Conservation (phyloP, 2,888 invertebrate genomes). For the Strigamia crassipes region DNA sequence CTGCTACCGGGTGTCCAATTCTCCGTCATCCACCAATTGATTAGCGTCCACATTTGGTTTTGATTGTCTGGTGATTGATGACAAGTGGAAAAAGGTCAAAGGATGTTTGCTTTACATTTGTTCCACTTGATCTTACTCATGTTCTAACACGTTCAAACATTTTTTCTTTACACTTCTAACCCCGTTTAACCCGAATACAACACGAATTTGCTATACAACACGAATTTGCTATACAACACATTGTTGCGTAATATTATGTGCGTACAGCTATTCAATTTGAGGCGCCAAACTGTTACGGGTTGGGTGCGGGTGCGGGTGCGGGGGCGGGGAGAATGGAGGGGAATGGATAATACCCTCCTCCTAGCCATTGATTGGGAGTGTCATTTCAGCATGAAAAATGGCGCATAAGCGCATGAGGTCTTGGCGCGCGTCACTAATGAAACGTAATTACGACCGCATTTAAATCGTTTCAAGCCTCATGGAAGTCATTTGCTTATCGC, state of each 20-base stretch:
- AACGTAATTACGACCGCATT: slow-evolving; percentile 45
- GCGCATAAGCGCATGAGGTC: slow-evolving; percentile 7
- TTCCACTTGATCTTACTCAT: slow-evolving; percentile 28
- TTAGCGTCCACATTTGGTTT: slow-evolving; percentile 28
- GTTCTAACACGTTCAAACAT: slow-evolving; percentile 4
- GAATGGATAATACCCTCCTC: slow-evolving; percentile 20
- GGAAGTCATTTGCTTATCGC: slow-evolving; percentile 46
- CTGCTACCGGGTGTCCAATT: slow-evolving; percentile 30
- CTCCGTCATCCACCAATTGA: slow-evolving; percentile 24
- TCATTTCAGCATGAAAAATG: slow-evolving; percentile 29
- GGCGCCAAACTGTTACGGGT: background rate
- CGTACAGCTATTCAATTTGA: slow-evolving; percentile 6
- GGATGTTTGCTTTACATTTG: slow-evolving; percentile 32
- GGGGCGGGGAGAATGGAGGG: background rate
- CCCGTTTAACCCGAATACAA: background rate
- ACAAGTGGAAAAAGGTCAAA: slow-evolving; percentile 25
- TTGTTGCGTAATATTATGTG: background rate
- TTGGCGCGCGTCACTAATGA: slow-evolving; percentile 43
- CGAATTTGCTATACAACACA: background rate
- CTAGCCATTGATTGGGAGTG: slow-evolving; percentile 16
- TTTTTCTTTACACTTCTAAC: background rate
- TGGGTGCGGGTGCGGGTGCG: slow-evolving; percentile 28
- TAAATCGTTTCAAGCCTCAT: slow-evolving; percentile 47
- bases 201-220: background rate
- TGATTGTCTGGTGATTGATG: slow-evolving; percentile 24